phyloP scores from a whole-genome alignment of 2,888 invertebrate species.

The Lysandra coridon region DNA sequence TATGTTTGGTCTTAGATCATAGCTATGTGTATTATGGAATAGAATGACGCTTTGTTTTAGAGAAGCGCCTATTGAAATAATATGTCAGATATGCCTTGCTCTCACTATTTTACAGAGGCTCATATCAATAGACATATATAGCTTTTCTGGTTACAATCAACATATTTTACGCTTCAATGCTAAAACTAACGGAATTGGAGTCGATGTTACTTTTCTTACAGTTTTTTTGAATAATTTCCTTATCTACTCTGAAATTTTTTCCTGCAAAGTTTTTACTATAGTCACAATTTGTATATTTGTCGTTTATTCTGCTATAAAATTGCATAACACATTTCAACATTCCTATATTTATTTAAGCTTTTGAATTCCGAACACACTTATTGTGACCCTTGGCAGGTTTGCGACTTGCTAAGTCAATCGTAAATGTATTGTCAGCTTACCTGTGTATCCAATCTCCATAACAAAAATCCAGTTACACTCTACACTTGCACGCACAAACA shows the following conservation, averaged over 20 bases:
- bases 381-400: neutral
- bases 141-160: neutral
- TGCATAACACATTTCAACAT: neutral
- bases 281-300: neutral
- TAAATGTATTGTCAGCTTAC: neutral
- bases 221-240: neutral
- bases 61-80: neutral
- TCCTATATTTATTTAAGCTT: neutral
- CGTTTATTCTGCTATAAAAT: neutral
- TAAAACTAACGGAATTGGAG: neutral
- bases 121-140: neutral
- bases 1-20: neutral
- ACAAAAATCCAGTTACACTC: constrained; percentile 26
- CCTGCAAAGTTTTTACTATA: neutral
- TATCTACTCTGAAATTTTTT: neutral
- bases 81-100: neutral
- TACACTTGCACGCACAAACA: constrained; percentile 12
- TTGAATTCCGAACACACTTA: constrained; percentile 2
- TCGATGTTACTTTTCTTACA: neutral
- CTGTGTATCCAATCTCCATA: constrained; percentile 18
- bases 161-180: neutral
- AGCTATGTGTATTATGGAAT: neutral
- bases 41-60: neutral
- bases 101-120: neutral
- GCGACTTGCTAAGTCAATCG: neutral